phyloP scores from a whole-genome alignment of 2,797 vertebrate genomes.

The Ptychobarbus kaznakovi region DNA sequence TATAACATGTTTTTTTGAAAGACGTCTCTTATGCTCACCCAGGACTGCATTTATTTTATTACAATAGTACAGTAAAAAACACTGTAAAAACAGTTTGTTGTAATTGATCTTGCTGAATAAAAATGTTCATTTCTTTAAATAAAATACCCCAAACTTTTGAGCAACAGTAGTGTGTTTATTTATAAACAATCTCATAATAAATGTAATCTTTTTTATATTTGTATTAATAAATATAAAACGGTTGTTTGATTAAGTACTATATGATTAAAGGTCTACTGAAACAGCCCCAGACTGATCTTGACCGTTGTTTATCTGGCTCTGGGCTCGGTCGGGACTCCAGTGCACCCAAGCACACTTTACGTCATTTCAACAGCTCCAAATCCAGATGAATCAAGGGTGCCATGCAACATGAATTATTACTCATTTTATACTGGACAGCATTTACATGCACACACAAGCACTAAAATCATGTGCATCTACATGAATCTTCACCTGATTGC shows the following conservation, averaged over 20 bases:
- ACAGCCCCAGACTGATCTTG: constrained; percentile 22
- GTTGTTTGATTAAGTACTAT: background rate
- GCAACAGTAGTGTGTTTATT: background rate
- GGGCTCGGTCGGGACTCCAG: background rate
- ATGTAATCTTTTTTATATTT: background rate
- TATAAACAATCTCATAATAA: background rate
- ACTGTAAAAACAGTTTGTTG: background rate
- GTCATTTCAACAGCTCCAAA: constrained; percentile 26
- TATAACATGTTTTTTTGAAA: background rate
- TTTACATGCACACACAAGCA: background rate
- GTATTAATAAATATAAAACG: background rate
- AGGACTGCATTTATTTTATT: background rate
- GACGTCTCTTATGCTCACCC: background rate
- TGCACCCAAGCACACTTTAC: background rate
- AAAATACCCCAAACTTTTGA: too few species aligned
- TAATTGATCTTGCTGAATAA: too few species aligned
- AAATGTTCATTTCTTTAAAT: too few species aligned
- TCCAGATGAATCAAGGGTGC: constrained; percentile 3
- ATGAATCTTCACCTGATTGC: background rate
- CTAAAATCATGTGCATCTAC: background rate
- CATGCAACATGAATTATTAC: constrained; percentile 31
- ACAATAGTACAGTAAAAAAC: background rate
- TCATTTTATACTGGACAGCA: constrained; percentile 13
- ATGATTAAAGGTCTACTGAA: background rate
- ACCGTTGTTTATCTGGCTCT: background rate